phyloP scores from a whole-genome alignment of 2,113 vertebrate species.

The Melanostigma gelatinosum region DNA sequence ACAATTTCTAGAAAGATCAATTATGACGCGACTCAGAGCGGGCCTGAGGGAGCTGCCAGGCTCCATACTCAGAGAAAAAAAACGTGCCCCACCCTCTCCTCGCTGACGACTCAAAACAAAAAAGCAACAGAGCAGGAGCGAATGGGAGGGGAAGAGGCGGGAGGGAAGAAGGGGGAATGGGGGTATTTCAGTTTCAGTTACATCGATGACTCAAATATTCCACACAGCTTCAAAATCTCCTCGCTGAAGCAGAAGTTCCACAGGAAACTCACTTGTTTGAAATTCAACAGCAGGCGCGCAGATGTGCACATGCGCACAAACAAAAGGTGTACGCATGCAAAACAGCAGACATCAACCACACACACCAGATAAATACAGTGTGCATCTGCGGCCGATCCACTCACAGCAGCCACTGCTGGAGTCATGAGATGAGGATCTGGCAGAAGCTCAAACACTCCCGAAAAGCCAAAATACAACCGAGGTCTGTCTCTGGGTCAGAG shows the following conservation, averaged over 20 bases:
- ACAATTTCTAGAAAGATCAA: constrained; percentile 81
- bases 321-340: constrained; percentile 20
- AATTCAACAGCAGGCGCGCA: constrained; percentile 57
- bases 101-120: constrained; percentile 77
- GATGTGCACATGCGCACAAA: constrained; percentile 47
- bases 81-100: constrained; percentile 77
- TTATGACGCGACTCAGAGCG: constrained; percentile 82
- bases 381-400: constrained; percentile 9
- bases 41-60: constrained; percentile 79
- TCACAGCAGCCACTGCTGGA: constrained; percentile 2
- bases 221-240: constrained; percentile 67
- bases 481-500: constrained; percentile 64
- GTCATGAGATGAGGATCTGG: constrained; percentile 35
- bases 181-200: constrained; percentile 80
- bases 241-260: constrained; percentile 67
- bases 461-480: constrained; percentile 57
- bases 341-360: constrained; percentile 20
- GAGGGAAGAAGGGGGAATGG: constrained; percentile 25
- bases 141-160: constrained; percentile 25
- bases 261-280: constrained; percentile 74
- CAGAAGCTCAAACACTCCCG: constrained; percentile 38
- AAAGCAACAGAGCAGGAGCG: constrained; percentile 61
- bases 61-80: constrained; percentile 60
- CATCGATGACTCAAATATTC: constrained; percentile 83
- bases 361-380: constrained; percentile 26